Percentiles rank a stretch among this genome's conserved stretches.
Evolutionary conservation across 2,113 vertebrate species (phyloP).

Genomic region (Poecile atricapillus): DNA sequence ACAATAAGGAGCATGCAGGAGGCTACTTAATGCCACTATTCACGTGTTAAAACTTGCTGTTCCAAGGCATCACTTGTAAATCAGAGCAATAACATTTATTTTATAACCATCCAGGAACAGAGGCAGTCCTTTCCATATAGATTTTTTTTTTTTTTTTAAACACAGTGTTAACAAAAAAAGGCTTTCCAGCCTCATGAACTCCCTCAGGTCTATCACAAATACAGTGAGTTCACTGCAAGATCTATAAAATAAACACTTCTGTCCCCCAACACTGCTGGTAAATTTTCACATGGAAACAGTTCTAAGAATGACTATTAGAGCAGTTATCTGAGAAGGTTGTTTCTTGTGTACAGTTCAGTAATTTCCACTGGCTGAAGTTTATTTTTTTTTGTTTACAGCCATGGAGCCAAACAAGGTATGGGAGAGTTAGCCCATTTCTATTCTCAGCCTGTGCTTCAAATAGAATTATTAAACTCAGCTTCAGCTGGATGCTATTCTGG

Average conservation of each 20-base stretch:
- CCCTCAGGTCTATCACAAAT: neutral
- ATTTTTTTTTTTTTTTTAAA: neutral
- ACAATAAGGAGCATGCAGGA: conserved; percentile 35
- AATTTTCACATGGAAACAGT: neutral
- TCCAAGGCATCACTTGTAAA: conserved; percentile 16
- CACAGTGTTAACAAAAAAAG: neutral
- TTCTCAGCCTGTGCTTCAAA: conserved; percentile 19
- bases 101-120: neutral
- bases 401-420: conserved; percentile 23
- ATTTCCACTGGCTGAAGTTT: conserved; percentile 21
- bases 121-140: neutral
- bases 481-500: conserved; percentile 51
- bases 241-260: neutral
- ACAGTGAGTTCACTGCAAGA: neutral
- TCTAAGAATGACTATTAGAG: neutral
- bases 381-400: conserved; percentile 40
- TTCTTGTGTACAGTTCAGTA: neutral
- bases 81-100: neutral
- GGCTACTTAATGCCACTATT: conserved; percentile 26
- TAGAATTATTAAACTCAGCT: conserved; percentile 55
- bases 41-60: conserved; percentile 7
- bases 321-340: neutral
- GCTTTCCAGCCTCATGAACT: neutral
- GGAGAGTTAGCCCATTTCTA: conserved; percentile 43
- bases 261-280: neutral